These are phyloP conservation scores for Lepus americanus DNA, from an alignment of 2,113 vertebrate species.

Conservation along the genomic window DNA sequence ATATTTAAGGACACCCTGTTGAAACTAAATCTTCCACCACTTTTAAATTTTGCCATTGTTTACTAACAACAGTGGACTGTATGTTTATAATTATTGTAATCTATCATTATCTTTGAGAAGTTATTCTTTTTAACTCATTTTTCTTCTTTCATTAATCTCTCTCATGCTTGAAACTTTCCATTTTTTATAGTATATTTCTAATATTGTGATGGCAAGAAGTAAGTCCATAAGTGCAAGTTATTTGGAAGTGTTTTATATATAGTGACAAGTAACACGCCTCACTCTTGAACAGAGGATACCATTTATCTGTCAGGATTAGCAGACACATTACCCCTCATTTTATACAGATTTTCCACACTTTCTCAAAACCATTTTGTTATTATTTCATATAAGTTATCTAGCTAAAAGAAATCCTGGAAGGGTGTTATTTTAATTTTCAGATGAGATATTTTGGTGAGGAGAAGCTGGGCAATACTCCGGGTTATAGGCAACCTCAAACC, in stretches of 20 bases:
- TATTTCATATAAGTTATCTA: background rate
- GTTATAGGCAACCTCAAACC: background rate
- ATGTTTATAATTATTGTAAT: background rate
- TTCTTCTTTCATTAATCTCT: background rate
- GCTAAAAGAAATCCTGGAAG: background rate
- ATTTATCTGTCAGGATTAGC: background rate
- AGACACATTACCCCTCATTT: background rate
- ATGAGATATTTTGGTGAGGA: background rate
- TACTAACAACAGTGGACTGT: background rate
- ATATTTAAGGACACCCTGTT: background rate
- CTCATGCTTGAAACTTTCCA: background rate
- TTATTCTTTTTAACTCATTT: background rate
- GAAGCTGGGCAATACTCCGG: background rate
- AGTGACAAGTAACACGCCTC: background rate
- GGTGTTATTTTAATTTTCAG: background rate
- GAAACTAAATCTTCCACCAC: background rate
- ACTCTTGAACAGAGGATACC: background rate
- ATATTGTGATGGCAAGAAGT: background rate
- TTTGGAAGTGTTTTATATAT: background rate
- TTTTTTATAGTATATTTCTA: background rate
- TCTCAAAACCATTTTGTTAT: background rate
- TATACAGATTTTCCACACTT: background rate
- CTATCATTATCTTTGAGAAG: background rate
- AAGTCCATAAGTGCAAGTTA: background rate
- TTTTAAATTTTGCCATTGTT: background rate